Base-by-base conservation (phyloP, 2,888 invertebrate species). In the Cremastinae sp. region DNA sequence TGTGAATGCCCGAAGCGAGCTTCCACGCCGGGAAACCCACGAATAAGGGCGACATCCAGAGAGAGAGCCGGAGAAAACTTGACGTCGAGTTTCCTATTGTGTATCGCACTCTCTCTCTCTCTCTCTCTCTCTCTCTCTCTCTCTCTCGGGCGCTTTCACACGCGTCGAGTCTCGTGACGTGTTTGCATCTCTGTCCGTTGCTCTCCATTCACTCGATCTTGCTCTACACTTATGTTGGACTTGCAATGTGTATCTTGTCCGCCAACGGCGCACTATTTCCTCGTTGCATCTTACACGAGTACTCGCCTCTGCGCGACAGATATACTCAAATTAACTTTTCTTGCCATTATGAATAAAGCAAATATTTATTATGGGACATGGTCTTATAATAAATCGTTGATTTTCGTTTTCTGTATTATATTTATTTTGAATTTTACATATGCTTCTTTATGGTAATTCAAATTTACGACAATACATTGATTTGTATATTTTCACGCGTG, bases 21-120 rank as follows among this genome's bases (percentile, higher is more conserved):
- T 53, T 65, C 59, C 65, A 77, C 64, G 70, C 73, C 76, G 70
- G 73, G 70, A 70, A 77, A 61, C 73, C 59, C 76, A 77, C 76
- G 76, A 73, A 73, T 49, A 75, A 62, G 65, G 16, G 54, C n/a
- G 43, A 20, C 59, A 49, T 43, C 16, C 49, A 16, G 54, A 28
- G 49, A 16, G 59, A 56, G 54, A 45, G 58, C 47, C 53, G 36
- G 56, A 53, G 66, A 45, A 54, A 61, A 28, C 64, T 73, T 64
- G 54, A 69, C 59, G 65, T 76, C 38, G 76, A 69, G 72, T 76
- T 69, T 61, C 34, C 73, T 61, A 77, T 77, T 77, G 76, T 76
- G 53, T 22, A 53, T 20, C 45, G 28, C 41, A 34, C 14, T 0
- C 16, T 28, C 28, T 28, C 28, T 28, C 28, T 28, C 28, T 28